Percentiles rank a stretch among this genome's conserved stretches.
phyloP scores from a whole-genome alignment of 2,888 invertebrate species.

The Apeira syringaria region DNA sequence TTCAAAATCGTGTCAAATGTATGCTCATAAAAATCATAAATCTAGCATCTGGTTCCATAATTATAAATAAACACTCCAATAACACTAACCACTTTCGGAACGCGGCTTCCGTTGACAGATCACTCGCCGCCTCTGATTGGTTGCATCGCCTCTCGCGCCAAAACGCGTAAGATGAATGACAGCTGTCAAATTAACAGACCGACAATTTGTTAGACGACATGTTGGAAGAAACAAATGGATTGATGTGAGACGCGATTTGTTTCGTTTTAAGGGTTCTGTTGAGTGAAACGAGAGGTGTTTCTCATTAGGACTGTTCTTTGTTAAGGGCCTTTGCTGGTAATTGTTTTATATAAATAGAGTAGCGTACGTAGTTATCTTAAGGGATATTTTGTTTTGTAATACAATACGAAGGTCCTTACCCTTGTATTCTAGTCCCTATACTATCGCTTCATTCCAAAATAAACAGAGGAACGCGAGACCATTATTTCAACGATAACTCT shows the following conservation, averaged over 20 bases:
- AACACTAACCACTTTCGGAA: constrained; percentile 5
- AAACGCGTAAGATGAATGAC: constrained; percentile 60
- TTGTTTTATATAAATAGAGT: too few species aligned
- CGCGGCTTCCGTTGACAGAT: constrained; percentile 48
- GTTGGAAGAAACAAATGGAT: constrained; percentile 48
- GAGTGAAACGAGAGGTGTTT: constrained; percentile 10
- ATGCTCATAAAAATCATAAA: too few species aligned
- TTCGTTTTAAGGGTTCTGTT: constrained; percentile 14
- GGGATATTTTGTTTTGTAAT: too few species aligned
- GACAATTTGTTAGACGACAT: constrained; percentile 64
- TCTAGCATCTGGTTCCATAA: not conserved
- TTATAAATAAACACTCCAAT: not conserved
- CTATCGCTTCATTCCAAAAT: too few species aligned
- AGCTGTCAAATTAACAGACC: constrained; percentile 63
- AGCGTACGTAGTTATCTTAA: too few species aligned
- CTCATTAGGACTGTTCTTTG: constrained; percentile 3
- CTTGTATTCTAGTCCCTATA: too few species aligned
- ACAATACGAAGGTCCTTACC: too few species aligned
- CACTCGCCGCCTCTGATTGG: constrained; percentile 73
- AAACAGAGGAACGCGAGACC: too few species aligned
- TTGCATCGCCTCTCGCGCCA: constrained; percentile 52
- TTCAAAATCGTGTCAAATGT: too few species aligned
- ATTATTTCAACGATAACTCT: too few species aligned
- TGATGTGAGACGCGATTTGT: constrained; percentile 25
- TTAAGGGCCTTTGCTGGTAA: too few species aligned